These are phyloP conservation scores for Podarcis raffonei DNA, from an alignment of 2,113 vertebrate genomes.

Conservation along the genomic window DNA sequence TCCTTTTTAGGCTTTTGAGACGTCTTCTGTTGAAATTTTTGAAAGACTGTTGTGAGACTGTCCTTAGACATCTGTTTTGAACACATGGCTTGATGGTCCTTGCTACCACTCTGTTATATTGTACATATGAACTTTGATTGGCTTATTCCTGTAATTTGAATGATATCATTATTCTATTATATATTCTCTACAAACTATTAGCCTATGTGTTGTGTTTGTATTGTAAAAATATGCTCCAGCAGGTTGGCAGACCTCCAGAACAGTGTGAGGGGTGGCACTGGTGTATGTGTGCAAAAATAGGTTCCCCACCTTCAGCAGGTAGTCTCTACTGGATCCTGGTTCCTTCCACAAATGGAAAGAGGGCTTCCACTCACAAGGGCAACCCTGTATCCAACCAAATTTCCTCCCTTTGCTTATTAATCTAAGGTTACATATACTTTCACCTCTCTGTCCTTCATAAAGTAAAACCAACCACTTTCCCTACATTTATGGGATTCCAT, in stretches of 20 bases:
- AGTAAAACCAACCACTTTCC: neutral
- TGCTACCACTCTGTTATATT: no score
- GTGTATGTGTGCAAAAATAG: neutral
- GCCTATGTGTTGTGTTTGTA: no score
- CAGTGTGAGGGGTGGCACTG: neutral
- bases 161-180: no score
- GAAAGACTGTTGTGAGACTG: no score
- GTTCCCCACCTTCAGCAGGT: neutral
- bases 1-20: no score
- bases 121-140: no score
- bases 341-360: neutral
- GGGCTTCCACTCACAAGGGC: neutral
- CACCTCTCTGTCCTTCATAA: neutral
- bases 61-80: no score
- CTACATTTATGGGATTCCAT: neutral
- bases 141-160: no score
- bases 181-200: no score
- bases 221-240: neutral
- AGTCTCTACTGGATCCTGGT: neutral
- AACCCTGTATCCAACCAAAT: neutral
- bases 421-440: neutral
- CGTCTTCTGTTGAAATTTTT: no score
- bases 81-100: no score
- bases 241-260: neutral
- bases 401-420: neutral